Conservation (phyloP, 2,113 vertebrate species). For the Megaptera novaeangliae region DNA sequence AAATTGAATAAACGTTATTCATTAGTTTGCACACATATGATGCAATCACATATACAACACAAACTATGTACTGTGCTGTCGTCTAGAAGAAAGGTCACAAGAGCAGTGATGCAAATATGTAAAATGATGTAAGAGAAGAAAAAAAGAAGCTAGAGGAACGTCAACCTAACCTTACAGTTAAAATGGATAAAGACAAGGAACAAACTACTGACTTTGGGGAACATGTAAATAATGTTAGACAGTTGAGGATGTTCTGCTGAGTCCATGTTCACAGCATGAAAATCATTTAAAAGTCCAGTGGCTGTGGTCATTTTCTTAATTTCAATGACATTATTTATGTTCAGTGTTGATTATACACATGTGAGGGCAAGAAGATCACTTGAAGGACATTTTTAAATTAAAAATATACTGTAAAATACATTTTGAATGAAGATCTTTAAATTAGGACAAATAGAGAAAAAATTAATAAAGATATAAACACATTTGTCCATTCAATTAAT, state of each 20-base stretch:
- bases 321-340: background rate
- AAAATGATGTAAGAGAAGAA: background rate
- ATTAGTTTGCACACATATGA: background rate
- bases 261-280: background rate
- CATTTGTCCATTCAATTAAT: background rate
- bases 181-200: background rate
- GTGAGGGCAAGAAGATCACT: background rate
- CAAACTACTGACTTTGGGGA: background rate
- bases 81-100: background rate
- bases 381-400: background rate
- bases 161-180: background rate
- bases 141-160: background rate
- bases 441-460: background rate
- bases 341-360: background rate
- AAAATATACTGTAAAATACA: background rate
- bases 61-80: background rate
- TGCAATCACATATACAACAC: background rate
- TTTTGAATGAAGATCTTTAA: background rate
- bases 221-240: background rate
- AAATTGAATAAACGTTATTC: slow-evolving; percentile 50
- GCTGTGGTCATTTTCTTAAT: background rate
- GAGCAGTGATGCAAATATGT: background rate
- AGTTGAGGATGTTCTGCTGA: background rate
- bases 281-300: background rate
- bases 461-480: background rate